Evolutionary conservation across 2,113 vertebrate species (phyloP).

Genomic region (Pipa parva): DNA sequence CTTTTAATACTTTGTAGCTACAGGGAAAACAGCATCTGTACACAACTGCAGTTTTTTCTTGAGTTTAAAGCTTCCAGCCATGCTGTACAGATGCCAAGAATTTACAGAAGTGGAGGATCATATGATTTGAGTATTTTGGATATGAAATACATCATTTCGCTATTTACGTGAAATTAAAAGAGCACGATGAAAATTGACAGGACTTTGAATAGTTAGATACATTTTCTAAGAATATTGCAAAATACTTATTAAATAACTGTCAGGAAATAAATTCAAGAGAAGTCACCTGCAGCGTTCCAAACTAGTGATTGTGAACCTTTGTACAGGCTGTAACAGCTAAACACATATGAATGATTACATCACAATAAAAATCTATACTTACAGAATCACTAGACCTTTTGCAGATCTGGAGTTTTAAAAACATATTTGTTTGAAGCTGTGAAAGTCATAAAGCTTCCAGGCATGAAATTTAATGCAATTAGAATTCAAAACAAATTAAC

Average conservation of each 20-base stretch:
- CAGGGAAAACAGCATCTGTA: slow-evolving; percentile 34
- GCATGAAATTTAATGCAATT: slow-evolving; percentile 9
- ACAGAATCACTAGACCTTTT: not conserved
- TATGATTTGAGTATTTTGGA: slow-evolving; percentile 12
- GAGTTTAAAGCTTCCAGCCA: slow-evolving; percentile 15
- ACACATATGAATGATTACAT: not conserved
- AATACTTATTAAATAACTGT: not conserved
- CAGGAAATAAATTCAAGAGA: not conserved
- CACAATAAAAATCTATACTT: not conserved
- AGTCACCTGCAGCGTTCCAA: not conserved
- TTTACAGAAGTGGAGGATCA: slow-evolving; percentile 13
- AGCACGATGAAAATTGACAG: not conserved
- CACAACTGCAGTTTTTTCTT: slow-evolving; percentile 29
- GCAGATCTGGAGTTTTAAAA: not conserved
- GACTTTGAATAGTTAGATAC: not conserved
- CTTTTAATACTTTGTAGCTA: slow-evolving; percentile 34
- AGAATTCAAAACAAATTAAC: slow-evolving; percentile 25
- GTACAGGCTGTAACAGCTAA: not conserved
- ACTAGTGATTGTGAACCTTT: not conserved
- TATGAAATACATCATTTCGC: slow-evolving; percentile 1
- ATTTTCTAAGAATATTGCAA: not conserved
- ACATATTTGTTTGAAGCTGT: not conserved
- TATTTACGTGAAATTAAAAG: not conserved
- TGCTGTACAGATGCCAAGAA: slow-evolving; percentile 23
- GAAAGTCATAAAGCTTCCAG: not conserved